A percentile compares a stretch with the other conserved stretches of the same genome.
These are phyloP conservation scores for Conger conger DNA, from an alignment of 2,113 vertebrate species.

Conservation along the genomic window DNA sequence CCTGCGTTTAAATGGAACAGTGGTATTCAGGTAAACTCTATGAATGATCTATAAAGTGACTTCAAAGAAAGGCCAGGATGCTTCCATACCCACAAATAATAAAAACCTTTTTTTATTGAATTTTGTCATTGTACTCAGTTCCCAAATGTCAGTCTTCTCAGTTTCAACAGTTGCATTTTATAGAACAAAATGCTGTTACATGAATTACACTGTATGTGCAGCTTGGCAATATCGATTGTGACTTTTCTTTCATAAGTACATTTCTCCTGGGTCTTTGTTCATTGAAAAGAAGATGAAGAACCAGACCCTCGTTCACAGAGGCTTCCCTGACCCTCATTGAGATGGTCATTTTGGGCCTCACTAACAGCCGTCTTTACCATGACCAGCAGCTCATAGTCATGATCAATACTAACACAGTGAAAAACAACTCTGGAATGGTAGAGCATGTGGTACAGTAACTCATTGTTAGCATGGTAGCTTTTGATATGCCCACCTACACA, in stretches of 20 bases:
- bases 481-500: neutral
- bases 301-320: neutral
- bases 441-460: neutral
- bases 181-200: too few relatives aligned
- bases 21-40: neutral
- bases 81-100: too few relatives aligned
- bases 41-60: too few relatives aligned
- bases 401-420: neutral
- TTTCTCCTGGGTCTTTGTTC: too few relatives aligned
- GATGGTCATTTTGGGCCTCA: neutral
- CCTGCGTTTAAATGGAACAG: too few relatives aligned
- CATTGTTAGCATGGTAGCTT: neutral
- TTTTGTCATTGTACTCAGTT: neutral
- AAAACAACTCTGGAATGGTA: neutral
- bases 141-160: neutral
- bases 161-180: neutral
- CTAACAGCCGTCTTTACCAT: neutral
- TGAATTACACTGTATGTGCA: too few relatives aligned
- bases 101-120: neutral
- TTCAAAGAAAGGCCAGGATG: too few relatives aligned
- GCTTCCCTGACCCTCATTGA: neutral
- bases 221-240: too few relatives aligned
- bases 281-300: too few relatives aligned
- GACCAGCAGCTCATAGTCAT: neutral
- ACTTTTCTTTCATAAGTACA: too few relatives aligned